Evolutionary conservation across 2,113 vertebrate species (phyloP).

Genomic region (Sula dactylatra): DNA sequence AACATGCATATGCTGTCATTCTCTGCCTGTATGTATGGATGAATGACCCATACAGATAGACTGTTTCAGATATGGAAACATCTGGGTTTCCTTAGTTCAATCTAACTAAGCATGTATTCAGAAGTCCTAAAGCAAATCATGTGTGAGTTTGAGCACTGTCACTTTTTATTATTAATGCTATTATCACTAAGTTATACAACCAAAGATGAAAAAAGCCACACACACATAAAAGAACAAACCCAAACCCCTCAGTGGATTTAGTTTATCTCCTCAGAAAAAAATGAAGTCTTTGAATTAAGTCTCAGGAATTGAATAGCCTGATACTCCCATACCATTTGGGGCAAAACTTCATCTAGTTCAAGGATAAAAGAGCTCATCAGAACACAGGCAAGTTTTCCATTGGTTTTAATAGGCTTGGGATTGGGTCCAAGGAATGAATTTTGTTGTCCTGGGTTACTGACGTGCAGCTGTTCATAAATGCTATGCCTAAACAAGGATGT

Average conservation of each 20-base stretch:
- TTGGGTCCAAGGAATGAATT: background rate
- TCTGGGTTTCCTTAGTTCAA: background rate
- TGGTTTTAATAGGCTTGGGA: background rate
- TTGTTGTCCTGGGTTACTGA: background rate
- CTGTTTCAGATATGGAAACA: background rate
- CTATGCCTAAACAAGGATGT: background rate
- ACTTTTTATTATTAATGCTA: background rate
- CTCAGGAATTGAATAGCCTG: background rate
- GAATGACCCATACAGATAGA: background rate
- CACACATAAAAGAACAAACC: background rate
- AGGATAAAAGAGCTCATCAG: background rate
- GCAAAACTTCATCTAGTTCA: background rate
- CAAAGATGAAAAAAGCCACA: background rate
- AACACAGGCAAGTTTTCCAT: background rate
- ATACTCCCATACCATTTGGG: background rate
- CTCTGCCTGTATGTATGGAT: rapidly evolving
- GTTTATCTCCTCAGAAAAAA: background rate
- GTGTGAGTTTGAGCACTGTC: background rate
- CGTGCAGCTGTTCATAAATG: background rate
- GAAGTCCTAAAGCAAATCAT: background rate
- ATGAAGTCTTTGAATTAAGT: background rate
- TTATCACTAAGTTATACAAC: background rate
- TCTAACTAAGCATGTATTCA: background rate
- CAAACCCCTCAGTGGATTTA: background rate
- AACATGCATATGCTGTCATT: background rate